Conservation (phyloP, 2,113 vertebrate species). For the Neogale vison region DNA sequence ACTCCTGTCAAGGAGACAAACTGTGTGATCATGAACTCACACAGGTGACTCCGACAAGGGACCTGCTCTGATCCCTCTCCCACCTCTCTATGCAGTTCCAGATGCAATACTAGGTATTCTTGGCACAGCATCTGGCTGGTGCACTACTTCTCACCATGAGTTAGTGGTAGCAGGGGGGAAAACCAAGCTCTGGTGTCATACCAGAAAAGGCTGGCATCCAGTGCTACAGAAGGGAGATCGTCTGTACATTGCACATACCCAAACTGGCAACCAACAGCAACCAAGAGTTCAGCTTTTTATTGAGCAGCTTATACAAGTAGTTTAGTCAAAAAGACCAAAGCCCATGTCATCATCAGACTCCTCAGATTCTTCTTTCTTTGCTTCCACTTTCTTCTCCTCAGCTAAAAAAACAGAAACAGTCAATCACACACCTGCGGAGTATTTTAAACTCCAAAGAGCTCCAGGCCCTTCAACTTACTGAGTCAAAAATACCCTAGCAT, state of each 20-base stretch:
- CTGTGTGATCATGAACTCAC: neutral
- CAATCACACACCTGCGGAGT: neutral
- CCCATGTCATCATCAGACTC: constrained; percentile 99
- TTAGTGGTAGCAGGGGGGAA: no score
- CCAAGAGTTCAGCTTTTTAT: constrained; percentile 79
- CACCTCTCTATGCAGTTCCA: no score
- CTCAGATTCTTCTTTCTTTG: constrained; percentile 81
- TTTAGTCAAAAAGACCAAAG: constrained; percentile 99
- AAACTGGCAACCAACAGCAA: neutral
- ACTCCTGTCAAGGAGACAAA: neutral
- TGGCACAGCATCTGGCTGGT: neutral
- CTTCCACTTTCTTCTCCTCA: constrained; percentile 98
- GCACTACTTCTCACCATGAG: neutral
- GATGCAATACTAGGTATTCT: neutral
- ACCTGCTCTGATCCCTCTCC: neutral
- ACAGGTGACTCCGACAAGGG: neutral
- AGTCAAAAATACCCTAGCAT: neutral
- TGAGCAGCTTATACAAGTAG: constrained; percentile 82
- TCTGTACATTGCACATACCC: neutral
- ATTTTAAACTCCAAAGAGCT: neutral
- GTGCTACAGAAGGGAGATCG: neutral
- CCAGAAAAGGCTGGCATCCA: neutral
- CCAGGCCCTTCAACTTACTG: neutral
- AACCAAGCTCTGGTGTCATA: neutral
- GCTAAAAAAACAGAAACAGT: constrained; percentile 79